Percentiles rank a stretch among this genome's conserved stretches.
Evolutionary conservation across 2,888 invertebrate genomes (phyloP).

Genomic region (Exocentrus adspersus): DNA sequence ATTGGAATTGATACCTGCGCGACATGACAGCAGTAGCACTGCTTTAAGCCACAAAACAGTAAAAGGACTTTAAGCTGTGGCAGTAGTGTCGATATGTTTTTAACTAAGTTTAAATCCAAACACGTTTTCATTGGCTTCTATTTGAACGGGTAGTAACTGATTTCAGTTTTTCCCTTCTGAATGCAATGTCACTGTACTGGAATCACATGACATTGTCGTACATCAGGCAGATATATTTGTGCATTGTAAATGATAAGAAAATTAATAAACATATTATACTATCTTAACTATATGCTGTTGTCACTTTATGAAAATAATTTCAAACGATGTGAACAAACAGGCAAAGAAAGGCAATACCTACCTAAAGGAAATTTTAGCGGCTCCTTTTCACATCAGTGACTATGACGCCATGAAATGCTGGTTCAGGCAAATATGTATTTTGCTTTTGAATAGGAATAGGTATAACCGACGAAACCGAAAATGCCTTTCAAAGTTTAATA

Average conservation of each 20-base stretch:
- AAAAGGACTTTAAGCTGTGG: too few relatives aligned
- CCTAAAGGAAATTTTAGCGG: constrained; percentile 15
- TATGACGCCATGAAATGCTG: constrained; percentile 1
- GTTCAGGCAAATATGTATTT: constrained; percentile 2
- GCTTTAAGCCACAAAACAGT: too few relatives aligned
- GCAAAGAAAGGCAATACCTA: background rate
- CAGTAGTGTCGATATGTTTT: constrained; percentile 1
- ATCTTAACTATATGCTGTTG: constrained; percentile 9
- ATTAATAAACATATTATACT: background rate
- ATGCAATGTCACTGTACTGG: constrained; percentile 7
- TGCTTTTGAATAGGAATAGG: constrained; percentile 6
- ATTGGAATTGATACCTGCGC: background rate
- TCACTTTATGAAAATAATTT: constrained; percentile 15
- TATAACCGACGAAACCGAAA: too few relatives aligned
- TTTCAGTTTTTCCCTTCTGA: constrained; percentile 4
- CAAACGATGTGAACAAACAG: constrained; percentile 10
- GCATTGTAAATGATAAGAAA: background rate
- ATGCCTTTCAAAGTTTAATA: too few relatives aligned
- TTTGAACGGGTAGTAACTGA: constrained; percentile 6
- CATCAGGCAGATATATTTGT: constrained; percentile 1
- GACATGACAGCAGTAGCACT: constrained; percentile 7
- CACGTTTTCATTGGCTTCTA: background rate
- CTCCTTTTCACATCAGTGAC: constrained; percentile 15
- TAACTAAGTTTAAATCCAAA: constrained; percentile 9
- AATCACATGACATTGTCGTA: constrained; percentile 2